A percentile compares a stretch with the other conserved stretches of the same genome.
Evolutionary conservation across 2,113 vertebrate genomes (phyloP).

Genomic region (Mustelus asterias): DNA sequence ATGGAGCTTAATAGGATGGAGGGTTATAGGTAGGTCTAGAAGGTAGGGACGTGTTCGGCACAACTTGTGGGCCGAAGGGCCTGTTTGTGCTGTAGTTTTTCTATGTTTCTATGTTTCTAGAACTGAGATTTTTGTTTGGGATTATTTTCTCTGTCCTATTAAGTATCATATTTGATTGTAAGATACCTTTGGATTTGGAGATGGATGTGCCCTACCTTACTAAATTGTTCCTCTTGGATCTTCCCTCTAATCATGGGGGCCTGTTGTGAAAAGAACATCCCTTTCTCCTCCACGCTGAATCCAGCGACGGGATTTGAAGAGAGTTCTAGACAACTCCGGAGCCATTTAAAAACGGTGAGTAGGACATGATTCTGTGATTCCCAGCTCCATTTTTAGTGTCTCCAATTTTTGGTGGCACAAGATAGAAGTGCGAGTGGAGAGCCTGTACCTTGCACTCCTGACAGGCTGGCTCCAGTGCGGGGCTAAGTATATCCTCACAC

Average conservation of each 20-base stretch:
- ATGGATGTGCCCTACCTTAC: background rate
- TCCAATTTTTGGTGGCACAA: background rate
- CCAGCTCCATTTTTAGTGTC: no score
- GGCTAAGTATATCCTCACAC: no score
- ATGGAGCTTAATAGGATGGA: no score
- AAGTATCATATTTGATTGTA: background rate
- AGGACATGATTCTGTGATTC: background rate
- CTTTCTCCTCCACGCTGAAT: background rate
- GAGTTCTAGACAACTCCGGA: background rate
- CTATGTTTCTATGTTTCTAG: no score
- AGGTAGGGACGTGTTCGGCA: no score
- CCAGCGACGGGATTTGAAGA: no score
- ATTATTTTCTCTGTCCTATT: background rate
- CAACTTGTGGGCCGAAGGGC: no score
- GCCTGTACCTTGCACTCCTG: background rate
- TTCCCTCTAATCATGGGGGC: background rate
- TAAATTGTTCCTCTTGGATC: background rate
- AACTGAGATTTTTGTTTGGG: background rate
- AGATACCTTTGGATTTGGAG: background rate
- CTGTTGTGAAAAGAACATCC: background rate
- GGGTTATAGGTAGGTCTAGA: no score
- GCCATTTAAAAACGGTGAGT: background rate
- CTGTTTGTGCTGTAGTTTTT: no score
- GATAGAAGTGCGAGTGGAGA: background rate
- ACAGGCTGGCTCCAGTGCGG: background rate